Conservation (phyloP, 1,140 invertebrate genomes). For the Eriocheir sinensis region DNA sequence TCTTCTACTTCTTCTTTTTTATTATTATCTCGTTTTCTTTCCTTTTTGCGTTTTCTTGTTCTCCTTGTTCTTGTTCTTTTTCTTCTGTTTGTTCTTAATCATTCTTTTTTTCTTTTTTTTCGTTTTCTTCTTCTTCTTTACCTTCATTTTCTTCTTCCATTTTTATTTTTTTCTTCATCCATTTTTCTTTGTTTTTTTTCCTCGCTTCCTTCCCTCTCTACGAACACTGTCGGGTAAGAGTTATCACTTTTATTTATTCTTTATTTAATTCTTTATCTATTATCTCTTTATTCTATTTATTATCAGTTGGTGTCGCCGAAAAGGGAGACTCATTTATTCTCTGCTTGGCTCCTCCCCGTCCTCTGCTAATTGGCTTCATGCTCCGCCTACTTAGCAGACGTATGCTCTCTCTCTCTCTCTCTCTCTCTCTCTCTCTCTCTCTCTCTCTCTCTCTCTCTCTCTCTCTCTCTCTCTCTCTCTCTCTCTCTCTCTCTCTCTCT, state of each 20-base stretch:
- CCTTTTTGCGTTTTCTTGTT: too few species aligned
- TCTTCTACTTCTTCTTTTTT: too few species aligned
- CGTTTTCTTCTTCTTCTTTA: not conserved
- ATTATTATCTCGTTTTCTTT: too few species aligned
- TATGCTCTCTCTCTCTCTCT: not conserved
- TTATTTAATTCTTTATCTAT: not conserved
- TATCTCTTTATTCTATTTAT: not conserved
- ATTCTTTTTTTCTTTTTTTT: not conserved
- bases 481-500: not conserved
- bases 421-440: constrained; percentile 19
- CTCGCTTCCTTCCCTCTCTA: not conserved
- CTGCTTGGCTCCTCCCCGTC: not conserved
- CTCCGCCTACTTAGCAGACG: too few species aligned
- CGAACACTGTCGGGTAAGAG: not conserved
- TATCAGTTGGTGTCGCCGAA: not conserved
- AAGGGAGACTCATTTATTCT: not conserved
- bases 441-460: constrained; percentile 32
- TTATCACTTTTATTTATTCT: not conserved
- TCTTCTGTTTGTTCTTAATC: too few species aligned
- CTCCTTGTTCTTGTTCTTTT: too few species aligned
- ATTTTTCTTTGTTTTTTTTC: not conserved
- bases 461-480: not conserved
- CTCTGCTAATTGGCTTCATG: not conserved
- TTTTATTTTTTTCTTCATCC: not conserved
- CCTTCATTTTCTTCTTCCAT: not conserved